Percentiles rank a stretch among this genome's conserved stretches.
Conservation (phyloP, 1,140 invertebrate genomes). For the Leptestheria dahalacensis region DNA sequence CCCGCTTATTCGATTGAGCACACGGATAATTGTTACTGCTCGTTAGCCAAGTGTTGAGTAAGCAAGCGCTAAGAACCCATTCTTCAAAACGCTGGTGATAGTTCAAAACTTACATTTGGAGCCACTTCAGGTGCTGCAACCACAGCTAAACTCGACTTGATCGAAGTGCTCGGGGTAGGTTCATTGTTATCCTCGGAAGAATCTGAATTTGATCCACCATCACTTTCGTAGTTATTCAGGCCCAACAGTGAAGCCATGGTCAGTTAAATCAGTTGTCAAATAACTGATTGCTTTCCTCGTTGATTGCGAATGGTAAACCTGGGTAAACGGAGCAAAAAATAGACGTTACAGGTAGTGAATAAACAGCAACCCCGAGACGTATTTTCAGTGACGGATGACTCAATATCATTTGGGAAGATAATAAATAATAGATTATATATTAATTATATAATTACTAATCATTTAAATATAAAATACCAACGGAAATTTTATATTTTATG, state of each 20-base stretch:
- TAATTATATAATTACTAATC: no score
- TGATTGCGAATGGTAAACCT: no score
- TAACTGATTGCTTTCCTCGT: no score
- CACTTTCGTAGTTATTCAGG: not conserved
- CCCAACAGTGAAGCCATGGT: not conserved
- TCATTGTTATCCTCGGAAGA: not conserved
- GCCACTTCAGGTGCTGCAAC: slow-evolving; percentile 64
- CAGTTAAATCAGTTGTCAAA: no score
- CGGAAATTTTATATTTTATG: no score
- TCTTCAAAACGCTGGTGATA: slow-evolving; percentile 14
- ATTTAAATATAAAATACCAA: no score
- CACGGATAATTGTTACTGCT: not conserved
- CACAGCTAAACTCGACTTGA: slow-evolving; percentile 26
- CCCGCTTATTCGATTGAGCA: slow-evolving; percentile 17
- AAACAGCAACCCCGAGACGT: no score
- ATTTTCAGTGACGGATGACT: no score
- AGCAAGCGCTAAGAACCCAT: not conserved
- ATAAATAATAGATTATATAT: no score
- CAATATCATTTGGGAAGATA: no score
- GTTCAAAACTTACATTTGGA: slow-evolving; percentile 42
- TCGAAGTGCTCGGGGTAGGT: not conserved
- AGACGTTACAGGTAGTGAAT: no score
- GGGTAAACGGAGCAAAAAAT: no score
- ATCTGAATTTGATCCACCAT: not conserved
- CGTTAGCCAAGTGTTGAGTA: slow-evolving; percentile 8